A percentile compares a stretch with the other conserved stretches of the same genome.
phyloP scores from a whole-genome alignment of 2,888 invertebrate species.

The Altica lythri region DNA sequence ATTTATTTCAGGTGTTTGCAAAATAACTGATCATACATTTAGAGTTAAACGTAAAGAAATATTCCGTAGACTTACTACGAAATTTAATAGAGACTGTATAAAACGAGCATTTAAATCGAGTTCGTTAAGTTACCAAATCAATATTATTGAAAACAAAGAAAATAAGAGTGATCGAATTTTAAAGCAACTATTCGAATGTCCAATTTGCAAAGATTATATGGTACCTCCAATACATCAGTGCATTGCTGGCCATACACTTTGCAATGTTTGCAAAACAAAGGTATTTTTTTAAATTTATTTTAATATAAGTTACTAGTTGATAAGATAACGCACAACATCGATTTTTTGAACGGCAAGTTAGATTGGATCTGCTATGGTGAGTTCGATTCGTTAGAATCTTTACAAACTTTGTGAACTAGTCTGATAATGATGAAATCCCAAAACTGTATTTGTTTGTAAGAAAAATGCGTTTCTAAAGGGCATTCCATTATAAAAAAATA shows the following conservation, averaged over 20 bases:
- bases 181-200: constrained; percentile 38
- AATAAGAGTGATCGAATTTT: constrained; percentile 28
- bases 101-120: constrained; percentile 34
- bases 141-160: constrained; percentile 8
- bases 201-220: constrained; percentile 45
- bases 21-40: constrained; percentile 32
- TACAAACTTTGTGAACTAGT: too few species aligned
- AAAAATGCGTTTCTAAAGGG: too few species aligned
- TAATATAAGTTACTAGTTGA: not conserved
- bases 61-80: constrained; percentile 34
- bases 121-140: constrained; percentile 22
- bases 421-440: too few species aligned
- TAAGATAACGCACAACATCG: not conserved
- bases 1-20: constrained; percentile 24
- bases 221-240: constrained; percentile 34
- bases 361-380: too few species aligned
- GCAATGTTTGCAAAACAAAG: constrained; percentile 28
- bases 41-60: constrained; percentile 35
- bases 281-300: constrained; percentile 1
- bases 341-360: too few species aligned
- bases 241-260: constrained; percentile 31
- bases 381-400: too few species aligned
- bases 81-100: constrained; percentile 34
- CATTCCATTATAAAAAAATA: too few species aligned
- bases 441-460: too few species aligned